These are phyloP conservation scores for Eulemur rubriventer DNA, from an alignment of 2,797 vertebrate species.

Conservation along the genomic window DNA sequence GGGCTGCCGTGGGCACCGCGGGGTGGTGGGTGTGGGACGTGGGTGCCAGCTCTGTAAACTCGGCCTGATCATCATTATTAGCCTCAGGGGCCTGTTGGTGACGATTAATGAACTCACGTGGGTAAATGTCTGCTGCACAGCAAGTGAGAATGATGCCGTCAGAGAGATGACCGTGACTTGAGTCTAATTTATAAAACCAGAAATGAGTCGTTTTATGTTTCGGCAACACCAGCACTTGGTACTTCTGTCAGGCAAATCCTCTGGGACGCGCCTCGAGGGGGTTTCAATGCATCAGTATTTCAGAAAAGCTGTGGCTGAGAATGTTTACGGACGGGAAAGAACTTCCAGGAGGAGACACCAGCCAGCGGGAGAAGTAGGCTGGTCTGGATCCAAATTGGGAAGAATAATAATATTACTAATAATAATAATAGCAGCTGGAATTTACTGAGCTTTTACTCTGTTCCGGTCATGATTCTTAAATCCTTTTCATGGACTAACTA, in stretches of 20 bases:
- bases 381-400: neutral
- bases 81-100: neutral
- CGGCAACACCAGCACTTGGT: accelerated
- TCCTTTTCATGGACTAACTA: neutral
- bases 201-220: neutral
- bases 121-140: accelerated
- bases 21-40: accelerated
- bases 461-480: neutral
- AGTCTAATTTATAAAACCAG: neutral
- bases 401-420: neutral
- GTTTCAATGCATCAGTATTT: neutral
- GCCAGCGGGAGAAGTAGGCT: no score
- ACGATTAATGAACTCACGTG: neutral
- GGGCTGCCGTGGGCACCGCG: accelerated
- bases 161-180: neutral
- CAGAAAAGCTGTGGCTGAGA: neutral
- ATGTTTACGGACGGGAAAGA: neutral
- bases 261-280: no score
- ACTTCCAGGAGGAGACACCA: neutral
- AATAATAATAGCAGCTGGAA: neutral
- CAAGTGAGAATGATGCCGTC: neutral
- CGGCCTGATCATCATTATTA: neutral
- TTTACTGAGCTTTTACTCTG: neutral
- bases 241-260: neutral
- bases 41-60: accelerated